Percentiles rank a stretch among this genome's conserved stretches.
These are phyloP conservation scores for Mus musculus DNA, from an alignment of 2,113 vertebrate genomes.

Conservation along the genomic window GRCm39 chr8:6713001-6713500, in stretches of 20 bases:
- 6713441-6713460: constrained; percentile 50
- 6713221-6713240: background rate
- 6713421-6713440: constrained; percentile 20
- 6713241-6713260: constrained; percentile 30
- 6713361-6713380: constrained; percentile 56
- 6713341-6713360: constrained; percentile 73
- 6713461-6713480: constrained; percentile 38
- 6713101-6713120: constrained; percentile 35
- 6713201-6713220: background rate
- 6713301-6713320: constrained; percentile 62
- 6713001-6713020: constrained; percentile 44
- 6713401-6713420: constrained; percentile 52
- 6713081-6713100: background rate
- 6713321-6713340: constrained; percentile 63
- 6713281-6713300: constrained; percentile 45
- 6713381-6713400: constrained; percentile 35
- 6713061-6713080: constrained; percentile 43
- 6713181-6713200: background rate
- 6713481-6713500: constrained; percentile 25
- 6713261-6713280: constrained; percentile 45
- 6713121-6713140: constrained; percentile 52
- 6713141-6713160: constrained; percentile 1
- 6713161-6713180: background rate
- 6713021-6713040: constrained; percentile 75
- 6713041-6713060: constrained; percentile 69